phyloP scores from a whole-genome alignment of 2,797 vertebrate genomes.

The Pogoniulus pusillus region DNA sequence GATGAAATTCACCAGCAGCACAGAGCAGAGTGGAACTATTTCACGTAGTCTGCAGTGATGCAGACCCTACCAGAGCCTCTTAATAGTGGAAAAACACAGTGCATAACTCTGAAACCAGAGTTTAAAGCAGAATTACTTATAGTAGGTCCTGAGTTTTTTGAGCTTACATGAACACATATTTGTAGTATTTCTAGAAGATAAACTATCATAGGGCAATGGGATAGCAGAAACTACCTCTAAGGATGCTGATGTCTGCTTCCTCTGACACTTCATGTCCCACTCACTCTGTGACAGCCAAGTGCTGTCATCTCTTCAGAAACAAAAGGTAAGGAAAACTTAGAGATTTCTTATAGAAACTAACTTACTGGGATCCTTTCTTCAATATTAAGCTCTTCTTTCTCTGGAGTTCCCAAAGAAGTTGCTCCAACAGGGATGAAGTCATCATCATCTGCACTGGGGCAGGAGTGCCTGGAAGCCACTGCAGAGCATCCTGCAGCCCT shows the following conservation, averaged over 20 bases:
- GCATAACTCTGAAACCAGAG: background rate
- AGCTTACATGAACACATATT: background rate
- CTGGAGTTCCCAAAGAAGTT: conserved; percentile 55
- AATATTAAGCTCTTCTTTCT: conserved; percentile 81
- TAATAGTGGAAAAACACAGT: background rate
- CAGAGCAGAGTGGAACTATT: background rate
- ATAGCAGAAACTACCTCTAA: background rate
- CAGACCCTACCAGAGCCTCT: background rate
- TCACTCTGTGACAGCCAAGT: background rate
- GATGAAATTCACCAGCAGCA: background rate
- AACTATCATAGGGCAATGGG: background rate
- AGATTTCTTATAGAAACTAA: background rate
- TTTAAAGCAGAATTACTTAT: background rate
- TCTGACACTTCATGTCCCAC: background rate
- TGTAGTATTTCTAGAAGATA: background rate
- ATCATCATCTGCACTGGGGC: conserved; percentile 73
- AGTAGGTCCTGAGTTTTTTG: background rate
- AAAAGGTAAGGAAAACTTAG: background rate
- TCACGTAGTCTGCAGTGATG: background rate
- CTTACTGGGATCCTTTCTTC: conserved; percentile 90
- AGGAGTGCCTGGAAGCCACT: conserved; percentile 56
- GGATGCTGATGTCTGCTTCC: background rate
- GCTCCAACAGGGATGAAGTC: conserved; percentile 74
- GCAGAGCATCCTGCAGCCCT: conserved; percentile 38
- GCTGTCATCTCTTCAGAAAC: background rate